Conservation (phyloP, 2,888 invertebrate species). For the Palloptera scutellata region DNA sequence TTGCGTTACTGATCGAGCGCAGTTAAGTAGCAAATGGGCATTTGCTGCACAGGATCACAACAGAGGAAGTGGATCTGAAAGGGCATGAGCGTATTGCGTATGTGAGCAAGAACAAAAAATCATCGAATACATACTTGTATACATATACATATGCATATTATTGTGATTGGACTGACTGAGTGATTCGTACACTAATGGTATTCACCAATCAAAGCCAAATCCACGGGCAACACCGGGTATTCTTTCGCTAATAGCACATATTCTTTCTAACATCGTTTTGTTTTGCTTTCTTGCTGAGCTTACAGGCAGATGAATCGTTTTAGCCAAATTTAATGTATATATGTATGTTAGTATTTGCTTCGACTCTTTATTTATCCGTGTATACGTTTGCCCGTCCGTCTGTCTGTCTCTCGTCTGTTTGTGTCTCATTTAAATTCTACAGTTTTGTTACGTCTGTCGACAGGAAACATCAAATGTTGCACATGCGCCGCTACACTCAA, state of each 20-base stretch:
- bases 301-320: neutral
- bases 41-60: constrained; percentile 7
- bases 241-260: neutral
- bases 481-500: neutral
- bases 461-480: constrained; percentile 34
- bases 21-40: constrained; percentile 41
- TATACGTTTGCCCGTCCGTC: constrained; percentile 8
- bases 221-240: too few relatives aligned
- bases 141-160: too few relatives aligned
- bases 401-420: constrained; percentile 2
- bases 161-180: too few relatives aligned
- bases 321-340: neutral
- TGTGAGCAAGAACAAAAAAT: neutral
- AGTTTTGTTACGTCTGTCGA: constrained; percentile 30
- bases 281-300: neutral
- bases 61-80: neutral
- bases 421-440: constrained; percentile 24
- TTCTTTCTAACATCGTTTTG: neutral
- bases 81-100: neutral
- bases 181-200: too few relatives aligned
- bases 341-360: too few relatives aligned
- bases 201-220: too few relatives aligned
- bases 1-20: constrained; percentile 47
- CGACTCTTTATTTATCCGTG: constrained; percentile 1
- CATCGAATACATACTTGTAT: too few relatives aligned